Evolutionary conservation across 2,797 vertebrate species (phyloP), one percentile per base, ranked within the genome.

Genomic region (Mormyrus hasselquistii): DNA sequence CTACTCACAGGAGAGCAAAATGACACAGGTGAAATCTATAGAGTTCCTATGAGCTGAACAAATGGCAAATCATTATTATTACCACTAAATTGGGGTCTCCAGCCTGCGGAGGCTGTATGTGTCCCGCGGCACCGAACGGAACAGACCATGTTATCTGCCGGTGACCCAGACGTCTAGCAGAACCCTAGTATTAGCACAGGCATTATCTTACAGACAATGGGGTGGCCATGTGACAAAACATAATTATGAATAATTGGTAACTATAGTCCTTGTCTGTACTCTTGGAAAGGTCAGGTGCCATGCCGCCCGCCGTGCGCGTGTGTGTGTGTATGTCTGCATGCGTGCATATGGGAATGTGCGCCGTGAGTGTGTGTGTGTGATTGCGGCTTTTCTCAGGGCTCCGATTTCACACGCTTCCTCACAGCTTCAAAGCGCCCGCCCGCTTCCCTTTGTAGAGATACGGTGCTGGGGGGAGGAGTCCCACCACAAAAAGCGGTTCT

Each of bases 361-460:
- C 53, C 0, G 19, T n/a, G 55, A 0, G 0, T 6, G 19, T 22
- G 1, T 34, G 62, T 14, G 65, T 14, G 76, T 2, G 14, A 8
- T 10, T 19, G 87, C 10, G 50, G 38, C 73, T 49, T 62, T 16
- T 44, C 22, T 22, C 16, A n/a, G 86, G 88, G 84, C 47, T 89
- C 89, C 62, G 62, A 87, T 88, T 90, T 89, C 88, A 90, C 86
- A 83, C 87, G 73, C 89, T 85, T 29, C 49, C n/a, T 50, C 44
- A 85, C n/a, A 85, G 38, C 85, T 34, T 86, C 85, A 55, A 38
- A 55, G 12, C 25, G 5, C 7, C 14, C 7, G 14, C 14, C 50
- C 1, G 25, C 52, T 52, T 57, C 29, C 85, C 25, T 34, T 29
- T 16, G 52, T 86, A 86, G n/a, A 25, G 25, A 86, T 53, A 86